phyloP scores from a whole-genome alignment of 2,113 vertebrate species.

The Melanotaenia duboulayi region DNA sequence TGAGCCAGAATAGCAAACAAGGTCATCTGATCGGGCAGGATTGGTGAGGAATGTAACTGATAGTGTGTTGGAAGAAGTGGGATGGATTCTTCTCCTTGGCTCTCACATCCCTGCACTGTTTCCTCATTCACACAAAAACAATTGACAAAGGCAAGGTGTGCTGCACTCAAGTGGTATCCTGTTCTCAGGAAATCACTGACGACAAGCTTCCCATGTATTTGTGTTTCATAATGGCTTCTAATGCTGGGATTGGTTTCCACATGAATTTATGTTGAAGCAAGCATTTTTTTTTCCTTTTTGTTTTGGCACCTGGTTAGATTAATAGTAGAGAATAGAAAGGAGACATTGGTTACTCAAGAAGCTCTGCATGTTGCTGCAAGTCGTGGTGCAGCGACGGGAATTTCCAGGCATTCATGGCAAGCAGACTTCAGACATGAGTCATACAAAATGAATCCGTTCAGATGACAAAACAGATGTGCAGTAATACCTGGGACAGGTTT shows the following conservation, averaged over 20 bases:
- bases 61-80: conserved; percentile 67
- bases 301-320: conserved; percentile 13
- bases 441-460: conserved; percentile 41
- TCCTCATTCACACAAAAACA: conserved; percentile 73
- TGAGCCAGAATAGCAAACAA: conserved; percentile 62
- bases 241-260: conserved; percentile 12
- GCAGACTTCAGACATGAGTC: conserved; percentile 72
- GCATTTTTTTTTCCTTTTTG: conserved; percentile 10
- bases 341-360: background rate
- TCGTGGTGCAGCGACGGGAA: conserved; percentile 50
- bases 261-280: background rate
- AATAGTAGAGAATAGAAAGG: conserved; percentile 13
- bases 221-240: conserved; percentile 42
- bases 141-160: conserved; percentile 70
- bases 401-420: conserved; percentile 65
- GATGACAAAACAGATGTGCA: conserved; percentile 57
- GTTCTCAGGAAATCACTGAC: conserved; percentile 64
- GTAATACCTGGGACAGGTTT: conserved; percentile 8
- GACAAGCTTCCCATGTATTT: conserved; percentile 68
- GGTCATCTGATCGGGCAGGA: conserved; percentile 69
- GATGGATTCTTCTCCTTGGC: conserved; percentile 60
- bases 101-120: conserved; percentile 67
- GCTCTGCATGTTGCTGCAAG: conserved; percentile 58
- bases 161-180: conserved; percentile 61
- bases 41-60: conserved; percentile 74